Conservation (phyloP, 92 coral and sea anemone genomes). For the Ricordea florida region DNA sequence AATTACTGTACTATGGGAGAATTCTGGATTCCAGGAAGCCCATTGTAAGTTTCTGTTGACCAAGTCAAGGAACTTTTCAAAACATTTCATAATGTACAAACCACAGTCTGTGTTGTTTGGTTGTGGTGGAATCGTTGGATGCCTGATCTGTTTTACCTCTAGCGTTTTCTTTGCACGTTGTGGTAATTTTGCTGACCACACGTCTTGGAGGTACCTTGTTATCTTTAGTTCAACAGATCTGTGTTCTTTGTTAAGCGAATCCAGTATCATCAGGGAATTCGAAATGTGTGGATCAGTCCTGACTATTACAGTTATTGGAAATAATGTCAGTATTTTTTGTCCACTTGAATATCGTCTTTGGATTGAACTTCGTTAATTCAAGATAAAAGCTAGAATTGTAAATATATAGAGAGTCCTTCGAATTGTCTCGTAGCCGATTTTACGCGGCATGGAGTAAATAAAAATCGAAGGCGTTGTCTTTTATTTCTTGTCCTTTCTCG, state of each 20-base stretch:
- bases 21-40: not conserved
- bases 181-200: not conserved
- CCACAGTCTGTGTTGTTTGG: slow-evolving; percentile 11
- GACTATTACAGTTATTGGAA: not conserved
- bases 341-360: not conserved
- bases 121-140: not conserved
- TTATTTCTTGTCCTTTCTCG: not conserved
- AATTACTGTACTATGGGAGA: not conserved
- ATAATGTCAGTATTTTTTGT: slow-evolving; percentile 12
- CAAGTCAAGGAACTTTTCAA: not conserved
- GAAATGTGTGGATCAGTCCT: not conserved
- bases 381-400: slow-evolving; percentile 15
- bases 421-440: not conserved
- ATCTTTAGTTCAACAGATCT: not conserved
- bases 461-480: too few relatives aligned
- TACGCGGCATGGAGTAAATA: too few relatives aligned
- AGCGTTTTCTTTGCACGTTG: not conserved
- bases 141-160: not conserved
- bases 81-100: not conserved
- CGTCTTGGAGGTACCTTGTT: not conserved
- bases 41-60: not conserved
- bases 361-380: slow-evolving; percentile 10
- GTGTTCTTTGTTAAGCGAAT: not conserved
- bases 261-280: not conserved
- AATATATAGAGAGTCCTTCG: not conserved